Evolutionary conservation across 2,888 invertebrate species (phyloP).

Genomic region (Sarcophaga variegata): DNA sequence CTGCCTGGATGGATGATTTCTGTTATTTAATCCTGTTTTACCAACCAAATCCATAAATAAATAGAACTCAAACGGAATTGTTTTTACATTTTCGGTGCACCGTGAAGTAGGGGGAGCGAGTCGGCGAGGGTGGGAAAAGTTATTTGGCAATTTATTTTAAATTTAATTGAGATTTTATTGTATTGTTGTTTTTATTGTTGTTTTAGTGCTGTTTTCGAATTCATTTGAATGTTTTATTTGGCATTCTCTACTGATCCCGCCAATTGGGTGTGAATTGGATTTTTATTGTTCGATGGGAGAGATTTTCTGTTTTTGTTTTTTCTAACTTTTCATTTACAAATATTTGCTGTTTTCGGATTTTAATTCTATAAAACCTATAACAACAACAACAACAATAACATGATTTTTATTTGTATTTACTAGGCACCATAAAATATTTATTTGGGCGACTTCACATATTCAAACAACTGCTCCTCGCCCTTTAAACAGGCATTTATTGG

Average conservation of each 20-base stretch:
- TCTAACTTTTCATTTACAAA: slow-evolving; percentile 52
- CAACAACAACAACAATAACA: too few species aligned
- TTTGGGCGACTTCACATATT: too few species aligned
- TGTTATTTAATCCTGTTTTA: slow-evolving; percentile 57
- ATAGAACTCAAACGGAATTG: neutral
- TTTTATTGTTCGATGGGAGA: slow-evolving; percentile 32
- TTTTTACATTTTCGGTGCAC: neutral
- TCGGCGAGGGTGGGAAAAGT: neutral
- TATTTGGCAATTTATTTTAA: slow-evolving; percentile 63
- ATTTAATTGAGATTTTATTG: slow-evolving; percentile 59
- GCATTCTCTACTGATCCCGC: neutral
- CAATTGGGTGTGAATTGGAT: slow-evolving; percentile 40
- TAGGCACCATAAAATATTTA: too few species aligned
- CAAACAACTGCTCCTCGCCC: too few species aligned
- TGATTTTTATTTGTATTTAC: too few species aligned
- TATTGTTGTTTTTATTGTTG: neutral
- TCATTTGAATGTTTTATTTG: slow-evolving; percentile 26
- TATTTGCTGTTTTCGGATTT: slow-evolving; percentile 22
- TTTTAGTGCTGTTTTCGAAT: slow-evolving; percentile 12
- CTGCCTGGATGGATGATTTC: slow-evolving; percentile 44
- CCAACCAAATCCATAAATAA: neutral
- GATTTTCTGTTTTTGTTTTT: neutral
- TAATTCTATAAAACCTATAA: slow-evolving; percentile 1
- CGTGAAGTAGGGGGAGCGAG: neutral
- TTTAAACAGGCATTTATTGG: too few species aligned